Percentiles rank a stretch among this genome's conserved stretches.
Conservation (phyloP, 2,888 invertebrate species). For the Galerucella calmariensis region DNA sequence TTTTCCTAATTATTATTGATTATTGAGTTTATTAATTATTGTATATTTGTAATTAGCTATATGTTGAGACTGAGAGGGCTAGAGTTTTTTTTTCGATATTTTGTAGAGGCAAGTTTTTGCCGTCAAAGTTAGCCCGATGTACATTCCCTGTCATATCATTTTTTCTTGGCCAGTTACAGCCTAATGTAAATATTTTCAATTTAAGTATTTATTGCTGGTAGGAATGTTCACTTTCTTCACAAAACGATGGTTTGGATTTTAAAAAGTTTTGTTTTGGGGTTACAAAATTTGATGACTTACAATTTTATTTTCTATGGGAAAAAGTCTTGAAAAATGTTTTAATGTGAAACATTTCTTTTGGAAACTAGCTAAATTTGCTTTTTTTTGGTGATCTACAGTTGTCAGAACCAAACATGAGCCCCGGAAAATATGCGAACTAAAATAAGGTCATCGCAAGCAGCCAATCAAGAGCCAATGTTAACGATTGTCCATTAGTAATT, state of each 20-base stretch:
- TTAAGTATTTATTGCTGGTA: conserved; percentile 37
- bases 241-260: background rate
- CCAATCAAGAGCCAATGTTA: no score
- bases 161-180: conserved; percentile 59
- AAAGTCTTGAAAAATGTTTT: no score
- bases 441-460: no score
- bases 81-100: conserved; percentile 31
- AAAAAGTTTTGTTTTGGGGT: background rate
- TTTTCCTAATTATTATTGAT: conserved; percentile 62
- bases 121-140: conserved; percentile 57
- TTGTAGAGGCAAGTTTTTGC: conserved; percentile 24
- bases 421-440: no score
- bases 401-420: no score
- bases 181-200: conserved; percentile 57
- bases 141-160: conserved; percentile 65
- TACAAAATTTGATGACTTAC: background rate
- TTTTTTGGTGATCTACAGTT: no score
- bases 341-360: no score
- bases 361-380: no score
- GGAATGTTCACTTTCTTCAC: background rate
- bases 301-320: background rate
- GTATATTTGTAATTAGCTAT: conserved; percentile 64
- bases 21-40: conserved; percentile 61
- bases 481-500: no score
- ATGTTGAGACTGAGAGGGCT: conserved; percentile 64